A percentile compares a stretch with the other conserved stretches of the same genome.
Conservation (phyloP, 1,140 invertebrate species). For the Neuroterus valhalla region DNA sequence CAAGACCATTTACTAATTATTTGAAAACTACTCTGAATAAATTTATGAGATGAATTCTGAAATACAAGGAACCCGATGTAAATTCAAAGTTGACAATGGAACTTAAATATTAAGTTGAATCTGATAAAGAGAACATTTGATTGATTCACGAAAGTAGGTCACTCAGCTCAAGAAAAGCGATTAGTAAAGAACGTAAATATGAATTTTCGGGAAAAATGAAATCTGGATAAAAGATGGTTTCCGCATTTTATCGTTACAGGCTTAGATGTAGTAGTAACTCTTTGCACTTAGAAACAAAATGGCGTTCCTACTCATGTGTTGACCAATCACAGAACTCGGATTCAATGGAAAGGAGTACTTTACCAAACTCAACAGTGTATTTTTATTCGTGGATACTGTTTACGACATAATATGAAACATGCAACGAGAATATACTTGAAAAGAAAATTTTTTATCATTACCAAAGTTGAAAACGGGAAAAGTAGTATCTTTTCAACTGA, state of each 20-base stretch:
- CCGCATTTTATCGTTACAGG: neutral
- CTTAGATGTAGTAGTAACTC: conserved; percentile 13
- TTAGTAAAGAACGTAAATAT: neutral
- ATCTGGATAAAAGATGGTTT: conserved; percentile 35
- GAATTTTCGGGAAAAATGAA: neutral
- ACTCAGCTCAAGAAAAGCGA: neutral
- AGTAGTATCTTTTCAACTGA: no score
- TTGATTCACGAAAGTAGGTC: neutral
- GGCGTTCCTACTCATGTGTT: conserved; percentile 1
- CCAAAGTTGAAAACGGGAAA: no score
- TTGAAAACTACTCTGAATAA: no score
- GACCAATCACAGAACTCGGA: conserved; percentile 21
- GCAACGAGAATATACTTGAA: no score
- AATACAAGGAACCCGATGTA: no score
- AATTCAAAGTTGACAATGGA: no score
- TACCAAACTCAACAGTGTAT: neutral
- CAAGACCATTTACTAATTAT: no score
- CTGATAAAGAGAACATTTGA: neutral
- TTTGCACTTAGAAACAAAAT: conserved; percentile 21
- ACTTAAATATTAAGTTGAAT: neutral
- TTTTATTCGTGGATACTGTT: neutral
- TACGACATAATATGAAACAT: neutral
- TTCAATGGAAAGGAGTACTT: conserved; percentile 28
- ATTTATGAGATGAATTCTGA: no score
- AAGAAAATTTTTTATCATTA: no score